Evolutionary conservation across 2,113 vertebrate species (phyloP), one percentile per base, ranked within the genome.

Genomic region (Chaenogobius annularis): DNA sequence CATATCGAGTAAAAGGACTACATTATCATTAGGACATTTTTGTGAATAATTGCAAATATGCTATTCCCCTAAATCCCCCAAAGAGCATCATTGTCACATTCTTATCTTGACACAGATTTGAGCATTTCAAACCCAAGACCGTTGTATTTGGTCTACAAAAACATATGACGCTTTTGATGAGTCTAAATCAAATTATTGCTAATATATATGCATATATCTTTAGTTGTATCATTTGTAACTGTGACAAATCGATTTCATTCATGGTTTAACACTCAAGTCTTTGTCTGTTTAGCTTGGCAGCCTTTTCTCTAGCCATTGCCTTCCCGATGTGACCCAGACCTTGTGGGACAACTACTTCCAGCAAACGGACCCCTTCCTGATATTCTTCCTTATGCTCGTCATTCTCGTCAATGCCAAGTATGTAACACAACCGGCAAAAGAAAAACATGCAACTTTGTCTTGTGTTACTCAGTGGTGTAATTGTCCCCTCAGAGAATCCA

Each of bases 401-500:
- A 98, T 99, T 87, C 97, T 99, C 78, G 96, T 99, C 88, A 99
- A 99, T 85, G 92, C 96, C 93, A 99, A 99, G 98, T 99, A 92
- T 83, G 96, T 93, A 43, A 17, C 26, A 59, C 0, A 12, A 10
- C 19, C 58, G 10, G 55, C 13, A 50, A 20, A 3, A 3, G 4
- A 26, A 40, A 22, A 10, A 11, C 0, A 43, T 8, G 13, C 13
- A 1, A 3, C 5, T 58, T 19, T 10, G 4, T 10, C 47, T 47
- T 3, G 19, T 62, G n/a, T 6, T 31, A 59, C 22, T 75, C 26
- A 31, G 26, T 31, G 19, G 50, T 0, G 75, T 74, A 15, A 77
- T 62, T 70, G 10, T n/a, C 9, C 82, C 86, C 90, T 71, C 82
- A 99, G 98, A 95, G 98, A 99, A 48, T 52, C 85, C 85, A 94